A percentile compares a stretch with the other conserved stretches of the same genome.
Evolutionary conservation across 2,797 vertebrate species (phyloP).

Genomic region (Melanotaenia boesemani): DNA sequence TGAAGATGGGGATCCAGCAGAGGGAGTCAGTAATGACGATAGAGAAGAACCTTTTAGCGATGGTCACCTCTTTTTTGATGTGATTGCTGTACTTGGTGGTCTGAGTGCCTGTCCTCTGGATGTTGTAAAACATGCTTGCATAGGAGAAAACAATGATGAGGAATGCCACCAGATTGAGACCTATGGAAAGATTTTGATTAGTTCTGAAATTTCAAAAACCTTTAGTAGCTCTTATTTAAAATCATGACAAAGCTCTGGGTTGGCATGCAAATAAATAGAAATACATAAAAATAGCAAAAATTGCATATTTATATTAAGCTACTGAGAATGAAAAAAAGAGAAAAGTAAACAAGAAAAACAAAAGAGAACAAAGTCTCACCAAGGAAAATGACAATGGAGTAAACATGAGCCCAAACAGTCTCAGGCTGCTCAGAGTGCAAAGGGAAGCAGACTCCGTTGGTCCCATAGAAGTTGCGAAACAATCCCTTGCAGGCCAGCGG

Average conservation of each 20-base stretch:
- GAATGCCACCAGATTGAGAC: conserved; percentile 95
- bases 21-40: conserved; percentile 97
- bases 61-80: conserved; percentile 94
- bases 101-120: conserved; percentile 91
- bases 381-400: conserved; percentile 95
- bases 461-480: conserved; percentile 96
- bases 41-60: conserved; percentile 97
- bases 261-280: conserved; percentile 2
- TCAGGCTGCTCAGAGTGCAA: conserved; percentile 95
- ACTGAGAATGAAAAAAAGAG: not conserved
- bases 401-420: conserved; percentile 91
- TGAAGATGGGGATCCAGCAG: conserved; percentile 98
- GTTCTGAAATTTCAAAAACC: not conserved
- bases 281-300: not conserved
- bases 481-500: conserved; percentile 90
- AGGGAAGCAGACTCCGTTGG: conserved; percentile 96
- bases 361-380: conserved; percentile 81
- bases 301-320: not conserved
- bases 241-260: not conserved
- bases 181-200: conserved; percentile 71
- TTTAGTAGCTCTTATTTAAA: not conserved
- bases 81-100: conserved; percentile 94
- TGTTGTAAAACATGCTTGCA: conserved; percentile 97
- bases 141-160: conserved; percentile 97
- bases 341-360: not conserved